Evolutionary conservation across 2,797 vertebrate genomes (phyloP).

Genomic region (Novumbra hubbsi): DNA sequence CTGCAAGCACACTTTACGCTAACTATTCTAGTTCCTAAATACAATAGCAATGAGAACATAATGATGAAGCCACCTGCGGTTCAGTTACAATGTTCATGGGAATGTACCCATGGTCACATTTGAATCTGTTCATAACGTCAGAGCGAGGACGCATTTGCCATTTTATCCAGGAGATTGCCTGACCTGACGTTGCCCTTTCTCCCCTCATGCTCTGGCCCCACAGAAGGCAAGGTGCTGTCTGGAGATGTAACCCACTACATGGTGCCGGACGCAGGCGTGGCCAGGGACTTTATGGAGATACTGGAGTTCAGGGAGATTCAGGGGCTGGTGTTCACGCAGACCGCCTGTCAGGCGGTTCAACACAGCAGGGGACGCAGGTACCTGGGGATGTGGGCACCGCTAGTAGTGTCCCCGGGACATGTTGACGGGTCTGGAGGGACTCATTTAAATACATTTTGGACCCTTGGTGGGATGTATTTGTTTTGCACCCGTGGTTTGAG

Average conservation of each 20-base stretch:
- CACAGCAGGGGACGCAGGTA: constrained; percentile 92
- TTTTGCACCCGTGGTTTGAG: no score
- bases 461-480: no score
- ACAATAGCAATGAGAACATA: neutral
- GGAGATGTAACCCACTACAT: constrained; percentile 90
- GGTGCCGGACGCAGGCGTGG: constrained; percentile 87
- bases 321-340: constrained; percentile 92
- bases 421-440: no score
- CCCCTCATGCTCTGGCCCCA: constrained; percentile 27
- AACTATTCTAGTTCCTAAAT: neutral
- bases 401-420: no score
- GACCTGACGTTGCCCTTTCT: neutral
- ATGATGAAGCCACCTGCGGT: neutral
- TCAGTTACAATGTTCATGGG: neutral
- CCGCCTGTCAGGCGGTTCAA: constrained; percentile 87
- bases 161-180: neutral
- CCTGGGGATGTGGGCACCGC: no score
- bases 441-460: no score
- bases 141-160: neutral
- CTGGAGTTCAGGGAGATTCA: constrained; percentile 88
- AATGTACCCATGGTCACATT: neutral
- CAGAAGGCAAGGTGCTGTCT: constrained; percentile 85
- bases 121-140: neutral
- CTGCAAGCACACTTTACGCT: no score
- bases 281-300: constrained; percentile 90